Conservation (phyloP, 1,140 invertebrate genomes). For the Zaprionus lachaisei region DNA sequence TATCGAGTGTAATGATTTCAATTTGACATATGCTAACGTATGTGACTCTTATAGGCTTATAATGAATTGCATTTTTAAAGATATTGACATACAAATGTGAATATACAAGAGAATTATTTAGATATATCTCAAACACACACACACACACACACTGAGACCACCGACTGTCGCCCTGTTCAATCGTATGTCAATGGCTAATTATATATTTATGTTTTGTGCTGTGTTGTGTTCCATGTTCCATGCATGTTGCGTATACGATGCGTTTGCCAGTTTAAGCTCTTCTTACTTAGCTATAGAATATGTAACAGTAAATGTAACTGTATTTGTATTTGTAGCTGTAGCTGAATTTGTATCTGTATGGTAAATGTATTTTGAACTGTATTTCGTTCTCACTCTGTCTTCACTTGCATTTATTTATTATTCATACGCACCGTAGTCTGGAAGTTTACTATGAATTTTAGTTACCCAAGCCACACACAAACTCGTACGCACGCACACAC, state of each 20-base stretch:
- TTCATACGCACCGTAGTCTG: slow-evolving; percentile 67
- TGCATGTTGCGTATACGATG: slow-evolving; percentile 33
- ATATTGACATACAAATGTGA: slow-evolving; percentile 16
- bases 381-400: slow-evolving; percentile 11
- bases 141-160: background rate
- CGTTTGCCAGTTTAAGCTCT: slow-evolving; percentile 20
- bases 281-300: slow-evolving; percentile 26
- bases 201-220: slow-evolving; percentile 22
- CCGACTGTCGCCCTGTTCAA: background rate
- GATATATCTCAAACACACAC: background rate
- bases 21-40: slow-evolving; percentile 51
- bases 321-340: slow-evolving; percentile 32
- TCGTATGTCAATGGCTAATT: slow-evolving; percentile 14
- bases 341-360: slow-evolving; percentile 17
- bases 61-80: slow-evolving; percentile 59
- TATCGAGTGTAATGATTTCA: slow-evolving; percentile 58
- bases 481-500: background rate
- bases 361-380: slow-evolving; percentile 29
- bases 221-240: background rate
- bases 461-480: slow-evolving; percentile 46
- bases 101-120: background rate
- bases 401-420: slow-evolving; percentile 53
- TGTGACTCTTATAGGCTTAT: slow-evolving; percentile 35
- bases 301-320: slow-evolving; percentile 26
- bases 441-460: slow-evolving; percentile 66